Evolutionary conservation across 1,140 invertebrate genomes (phyloP), one percentile per base, ranked within the genome.

Genomic region (Bombus polaris): DNA sequence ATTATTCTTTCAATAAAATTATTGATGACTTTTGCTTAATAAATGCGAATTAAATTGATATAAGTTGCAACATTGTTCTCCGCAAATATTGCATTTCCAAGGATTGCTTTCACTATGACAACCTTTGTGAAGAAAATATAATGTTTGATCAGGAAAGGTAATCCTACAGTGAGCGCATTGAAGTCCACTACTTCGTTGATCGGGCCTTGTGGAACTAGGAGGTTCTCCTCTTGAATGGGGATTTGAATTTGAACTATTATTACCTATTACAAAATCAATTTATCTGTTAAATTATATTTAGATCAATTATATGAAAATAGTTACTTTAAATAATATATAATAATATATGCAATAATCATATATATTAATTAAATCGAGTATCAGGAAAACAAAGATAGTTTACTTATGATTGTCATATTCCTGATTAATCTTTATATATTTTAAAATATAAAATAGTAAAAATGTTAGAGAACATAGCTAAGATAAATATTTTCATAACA

Each of bases 51-150:
- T 99, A 95, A 99, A 99, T 95, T 99, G 98, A 95, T 99, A 99
- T 57, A 99, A 97, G 93, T 99, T 98, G 93, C 97, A 97, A 94
- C 98, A 99, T 92, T 98, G 97, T 94, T 98, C 98, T 44, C 98
- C 98, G 94, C 99, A 99, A 89, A 99, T 98, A 96, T 99, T 99
- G 95, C 99, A 99, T 95, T 98, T 98, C 98, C 98, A 99, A 0
- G 99, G 98, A 96, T 99, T 99, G 86, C 98, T 98, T 91, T 99
- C 98, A 88, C 98, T 98, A 96, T 99, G 99, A 94, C 99, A 98
- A 87, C 98, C 98, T 96, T 99, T 99, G 96, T 99, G 99, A 74
- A 99, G 96, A 95, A 99, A 98, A 95, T 99, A 99, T 53, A 99
- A 96, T 0, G 98, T 99, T 92, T 98, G 98, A 95, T 99, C 98